Percentiles rank a stretch among this genome's conserved stretches.
Conservation (phyloP, 1,140 invertebrate species). For the Elymnias hypermnestra region DNA sequence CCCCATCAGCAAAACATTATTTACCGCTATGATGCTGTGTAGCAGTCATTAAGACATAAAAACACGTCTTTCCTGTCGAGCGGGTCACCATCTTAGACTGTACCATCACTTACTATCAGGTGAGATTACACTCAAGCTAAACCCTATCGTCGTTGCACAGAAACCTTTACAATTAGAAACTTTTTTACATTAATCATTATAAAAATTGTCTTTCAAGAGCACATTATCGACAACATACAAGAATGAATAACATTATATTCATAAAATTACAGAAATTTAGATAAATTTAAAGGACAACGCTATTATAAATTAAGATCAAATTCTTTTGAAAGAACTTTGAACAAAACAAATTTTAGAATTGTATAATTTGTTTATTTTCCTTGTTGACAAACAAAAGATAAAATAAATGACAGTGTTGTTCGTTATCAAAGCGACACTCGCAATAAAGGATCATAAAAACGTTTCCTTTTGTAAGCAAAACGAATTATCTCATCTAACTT, state of each 20-base stretch:
- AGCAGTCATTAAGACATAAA: too few relatives aligned
- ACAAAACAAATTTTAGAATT: constrained; percentile 1
- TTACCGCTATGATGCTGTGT: too few relatives aligned
- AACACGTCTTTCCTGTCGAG: too few relatives aligned
- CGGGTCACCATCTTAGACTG: too few relatives aligned
- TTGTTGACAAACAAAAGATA: constrained; percentile 8
- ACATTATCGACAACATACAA: too few relatives aligned
- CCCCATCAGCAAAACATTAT: too few relatives aligned
- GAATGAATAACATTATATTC: neutral
- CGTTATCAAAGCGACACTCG: neutral
- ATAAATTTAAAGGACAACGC: neutral
- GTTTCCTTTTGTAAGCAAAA: neutral
- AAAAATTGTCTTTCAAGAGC: too few relatives aligned
- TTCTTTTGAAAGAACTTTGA: constrained; percentile 2
- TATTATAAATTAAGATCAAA: constrained; percentile 2
- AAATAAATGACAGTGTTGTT: constrained; percentile 6
- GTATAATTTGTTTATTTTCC: constrained; percentile 11
- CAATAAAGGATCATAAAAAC: constrained; percentile 1
- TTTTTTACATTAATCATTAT: too few relatives aligned
- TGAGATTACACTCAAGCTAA: too few relatives aligned
- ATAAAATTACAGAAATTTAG: neutral
- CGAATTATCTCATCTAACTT: constrained; percentile 5
- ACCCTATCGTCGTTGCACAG: too few relatives aligned
- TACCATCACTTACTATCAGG: too few relatives aligned
- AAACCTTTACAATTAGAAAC: too few relatives aligned